Evolutionary conservation across 2,888 invertebrate genomes (phyloP), one percentile per base, ranked within the genome.

Genomic region (Leucophora obtusa): DNA sequence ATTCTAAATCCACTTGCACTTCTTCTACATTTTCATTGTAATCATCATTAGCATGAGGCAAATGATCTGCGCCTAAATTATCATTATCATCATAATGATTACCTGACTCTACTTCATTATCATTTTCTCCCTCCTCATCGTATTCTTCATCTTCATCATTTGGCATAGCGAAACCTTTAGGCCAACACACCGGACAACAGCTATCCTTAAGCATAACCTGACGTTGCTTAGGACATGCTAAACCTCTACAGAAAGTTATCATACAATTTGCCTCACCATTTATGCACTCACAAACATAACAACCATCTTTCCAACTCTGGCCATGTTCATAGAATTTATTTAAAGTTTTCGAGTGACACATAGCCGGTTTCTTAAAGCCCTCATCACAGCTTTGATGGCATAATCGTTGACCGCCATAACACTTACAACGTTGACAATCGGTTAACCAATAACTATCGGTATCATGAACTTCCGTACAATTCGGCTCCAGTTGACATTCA

Each of bases 401-500:
- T 11, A 90, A 85, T 10, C 84, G 84, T 18, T 85, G 82, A 0
- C 90, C 90, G 2, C 85, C 85, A 14, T 80, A 83, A 82, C 90
- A 90, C 53, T 83, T 84, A 58, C 90, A 90, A 2, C 87, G 86
- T 70, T 88, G 87, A 71, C 90, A 90, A 53, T 87, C 85, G 15
- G 85, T 85, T 59, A 88, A 79, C 89, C 90, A 89, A 63, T 83
- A 84, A 59, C 83, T 84, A 0, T 87, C 85, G 17, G 87, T 88
- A 35, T 86, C 83, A 15, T 82, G 72, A 3, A 84, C 85, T 38
- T 86, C 86, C 0, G 86, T 86, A 76, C 90, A 90, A 65, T 89
- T 87, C 0, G 90, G 89, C 50, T 91, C 88, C 1, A 88, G 86
- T 79, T 91, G 91, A 76, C 91, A 90, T 50, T 91, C 89, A 83